phyloP scores from a whole-genome alignment of 2,113 vertebrate genomes.

The Microcebus ravelobensis region DNA sequence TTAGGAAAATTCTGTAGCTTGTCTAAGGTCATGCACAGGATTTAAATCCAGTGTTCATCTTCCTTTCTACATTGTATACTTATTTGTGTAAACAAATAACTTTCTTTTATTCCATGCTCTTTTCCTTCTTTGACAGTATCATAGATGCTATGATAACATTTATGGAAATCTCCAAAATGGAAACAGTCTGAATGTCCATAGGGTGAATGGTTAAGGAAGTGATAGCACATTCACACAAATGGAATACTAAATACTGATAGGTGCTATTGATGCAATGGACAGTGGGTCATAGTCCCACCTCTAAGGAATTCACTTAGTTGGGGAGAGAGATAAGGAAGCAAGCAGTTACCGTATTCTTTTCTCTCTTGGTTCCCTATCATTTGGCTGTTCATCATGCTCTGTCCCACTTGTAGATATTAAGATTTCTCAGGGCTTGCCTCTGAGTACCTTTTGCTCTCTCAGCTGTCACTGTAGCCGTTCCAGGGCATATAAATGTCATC shows the following conservation, averaged over 20 bases:
- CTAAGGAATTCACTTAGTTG: neutral
- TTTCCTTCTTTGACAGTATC: neutral
- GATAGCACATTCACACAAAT: neutral
- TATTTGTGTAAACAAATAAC: neutral
- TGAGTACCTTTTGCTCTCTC: neutral
- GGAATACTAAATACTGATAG: neutral
- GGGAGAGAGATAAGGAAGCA: neutral
- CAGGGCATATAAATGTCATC: neutral
- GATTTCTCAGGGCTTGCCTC: neutral
- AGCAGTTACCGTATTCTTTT: neutral
- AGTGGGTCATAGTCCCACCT: neutral
- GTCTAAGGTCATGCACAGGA: neutral
- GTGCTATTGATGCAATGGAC: neutral
- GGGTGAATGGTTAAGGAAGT: neutral
- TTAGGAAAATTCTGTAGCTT: neutral
- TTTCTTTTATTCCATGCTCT: neutral
- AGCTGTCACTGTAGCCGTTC: neutral
- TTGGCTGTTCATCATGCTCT: neutral
- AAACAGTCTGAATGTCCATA: neutral
- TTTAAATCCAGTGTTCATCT: neutral
- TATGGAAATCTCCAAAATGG: slow-evolving; percentile 35
- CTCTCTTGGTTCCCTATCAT: neutral
- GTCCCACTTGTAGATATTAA: neutral
- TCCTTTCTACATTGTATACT: neutral
- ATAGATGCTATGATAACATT: neutral